Percentiles rank a stretch among this genome's conserved stretches.
phyloP scores from a whole-genome alignment of 2,797 vertebrate species.

The Bryconaethiops microstoma region DNA sequence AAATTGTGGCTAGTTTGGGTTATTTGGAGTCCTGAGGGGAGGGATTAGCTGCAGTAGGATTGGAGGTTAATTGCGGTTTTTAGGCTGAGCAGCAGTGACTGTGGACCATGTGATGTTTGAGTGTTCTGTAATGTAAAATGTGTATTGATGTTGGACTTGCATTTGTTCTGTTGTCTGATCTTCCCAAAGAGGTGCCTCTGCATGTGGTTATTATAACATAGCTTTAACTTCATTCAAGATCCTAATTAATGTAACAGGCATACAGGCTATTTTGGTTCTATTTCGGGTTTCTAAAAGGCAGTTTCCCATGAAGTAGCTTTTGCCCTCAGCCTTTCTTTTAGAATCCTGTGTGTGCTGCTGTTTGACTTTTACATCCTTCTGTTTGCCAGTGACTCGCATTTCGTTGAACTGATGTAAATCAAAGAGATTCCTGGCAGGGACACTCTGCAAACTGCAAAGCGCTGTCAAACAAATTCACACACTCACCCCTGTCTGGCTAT shows the following conservation, averaged over 20 bases:
- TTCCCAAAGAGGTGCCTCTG: not conserved
- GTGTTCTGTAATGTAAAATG: not conserved
- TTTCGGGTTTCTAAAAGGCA: not conserved
- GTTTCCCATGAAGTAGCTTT: not conserved
- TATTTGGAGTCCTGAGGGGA: not conserved
- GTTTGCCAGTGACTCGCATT: constrained; percentile 16
- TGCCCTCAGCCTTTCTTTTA: not conserved
- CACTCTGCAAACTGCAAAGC: not conserved
- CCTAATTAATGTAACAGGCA: not conserved
- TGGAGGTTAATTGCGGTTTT: constrained; percentile 13
- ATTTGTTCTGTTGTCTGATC: not conserved
- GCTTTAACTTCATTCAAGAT: not conserved
- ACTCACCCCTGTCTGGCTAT: not conserved
- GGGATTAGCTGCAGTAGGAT: not conserved
- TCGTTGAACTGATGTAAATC: not conserved
- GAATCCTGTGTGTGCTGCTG: not conserved
- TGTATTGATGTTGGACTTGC: not conserved
- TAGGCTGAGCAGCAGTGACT: not conserved
- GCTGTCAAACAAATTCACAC: not conserved
- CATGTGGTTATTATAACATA: not conserved
- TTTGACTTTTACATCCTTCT: not conserved
- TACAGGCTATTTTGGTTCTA: not conserved
- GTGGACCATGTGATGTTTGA: not conserved
- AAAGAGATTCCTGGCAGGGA: not conserved
- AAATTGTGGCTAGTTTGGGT: not conserved